Conservation (phyloP, 2,113 vertebrate genomes). For the Solea senegalensis region DNA sequence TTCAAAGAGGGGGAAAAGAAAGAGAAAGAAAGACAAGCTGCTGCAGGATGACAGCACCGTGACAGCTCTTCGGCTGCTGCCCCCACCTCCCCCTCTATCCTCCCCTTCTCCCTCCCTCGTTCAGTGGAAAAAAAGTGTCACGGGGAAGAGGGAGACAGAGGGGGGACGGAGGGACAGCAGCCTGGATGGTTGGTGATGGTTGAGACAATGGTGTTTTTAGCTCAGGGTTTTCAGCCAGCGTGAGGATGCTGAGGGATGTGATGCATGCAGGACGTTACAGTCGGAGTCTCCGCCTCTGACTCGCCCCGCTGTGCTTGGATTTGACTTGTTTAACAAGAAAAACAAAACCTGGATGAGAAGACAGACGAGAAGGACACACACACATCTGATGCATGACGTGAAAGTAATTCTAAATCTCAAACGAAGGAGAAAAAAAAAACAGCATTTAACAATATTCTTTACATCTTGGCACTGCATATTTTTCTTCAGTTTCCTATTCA, state of each 20-base stretch:
- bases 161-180: conserved; percentile 44
- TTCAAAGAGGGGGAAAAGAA: conserved; percentile 62
- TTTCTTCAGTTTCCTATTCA: conserved; percentile 79
- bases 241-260: conserved; percentile 19
- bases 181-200: conserved; percentile 53
- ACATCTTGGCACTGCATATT: conserved; percentile 97
- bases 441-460: conserved; percentile 92
- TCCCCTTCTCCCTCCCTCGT: conserved; percentile 15
- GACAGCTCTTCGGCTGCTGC: conserved; percentile 82
- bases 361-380: conserved; percentile 74
- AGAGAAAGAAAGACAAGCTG: conserved; percentile 76
- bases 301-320: conserved; percentile 66
- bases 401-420: conserved; percentile 77
- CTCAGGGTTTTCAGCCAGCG: conserved; percentile 11
- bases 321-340: conserved; percentile 57
- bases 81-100: neutral
- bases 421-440: conserved; percentile 73
- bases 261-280: conserved; percentile 16
- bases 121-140: conserved; percentile 63
- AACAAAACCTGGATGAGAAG: conserved; percentile 67
- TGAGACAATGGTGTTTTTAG: conserved; percentile 51
- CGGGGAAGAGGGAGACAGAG: conserved; percentile 32
- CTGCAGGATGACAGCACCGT: conserved; percentile 85
- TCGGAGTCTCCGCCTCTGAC: conserved; percentile 36
- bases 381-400: conserved; percentile 61